These are phyloP conservation scores for Echeneis naucrates DNA, from an alignment of 2,797 vertebrate species.

Conservation along the genomic window DNA sequence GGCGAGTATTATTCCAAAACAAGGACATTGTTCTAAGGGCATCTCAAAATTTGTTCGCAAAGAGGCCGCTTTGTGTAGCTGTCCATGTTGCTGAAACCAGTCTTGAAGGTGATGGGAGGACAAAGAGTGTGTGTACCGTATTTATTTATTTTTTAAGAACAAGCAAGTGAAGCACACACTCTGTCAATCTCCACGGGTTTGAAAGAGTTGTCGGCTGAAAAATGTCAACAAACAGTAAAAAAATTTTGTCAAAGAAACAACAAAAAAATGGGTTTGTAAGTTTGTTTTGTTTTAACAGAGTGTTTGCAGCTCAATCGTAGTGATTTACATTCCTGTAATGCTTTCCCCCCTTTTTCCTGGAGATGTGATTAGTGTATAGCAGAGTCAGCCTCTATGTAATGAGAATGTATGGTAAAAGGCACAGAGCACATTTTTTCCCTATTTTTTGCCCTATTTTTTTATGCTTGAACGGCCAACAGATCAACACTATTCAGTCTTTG, in stretches of 20 bases:
- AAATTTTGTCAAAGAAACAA: conserved; percentile 14
- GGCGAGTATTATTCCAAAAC: conserved; percentile 16
- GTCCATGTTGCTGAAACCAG: conserved; percentile 60
- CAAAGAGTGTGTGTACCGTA: not conserved
- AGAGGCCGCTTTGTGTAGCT: conserved; percentile 38
- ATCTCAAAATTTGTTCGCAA: conserved; percentile 36
- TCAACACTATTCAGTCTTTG: conserved; percentile 46
- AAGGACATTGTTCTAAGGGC: conserved; percentile 36
- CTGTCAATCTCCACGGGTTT: conserved; percentile 23
- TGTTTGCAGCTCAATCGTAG: conserved; percentile 16
- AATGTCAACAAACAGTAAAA: conserved; percentile 19
- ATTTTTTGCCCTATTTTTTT: conserved; percentile 64
- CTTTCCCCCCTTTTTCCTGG: conserved; percentile 36
- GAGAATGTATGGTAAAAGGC: conserved; percentile 62
- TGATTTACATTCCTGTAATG: conserved; percentile 38
- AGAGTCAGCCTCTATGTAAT: conserved; percentile 59
- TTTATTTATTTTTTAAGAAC: conserved; percentile 6
- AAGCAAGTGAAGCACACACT: conserved; percentile 25
- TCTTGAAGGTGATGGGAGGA: conserved; percentile 23
- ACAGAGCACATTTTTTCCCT: conserved; percentile 42
- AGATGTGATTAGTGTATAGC: conserved; percentile 56
- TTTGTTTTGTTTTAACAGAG: conserved; percentile 16
- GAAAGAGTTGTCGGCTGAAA: conserved; percentile 27
- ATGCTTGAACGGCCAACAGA: conserved; percentile 25
- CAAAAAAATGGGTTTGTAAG: conserved; percentile 9